These are phyloP conservation scores for Himalopsyche japonica DNA, from an alignment of 2,888 invertebrate genomes.

Conservation along the genomic window DNA sequence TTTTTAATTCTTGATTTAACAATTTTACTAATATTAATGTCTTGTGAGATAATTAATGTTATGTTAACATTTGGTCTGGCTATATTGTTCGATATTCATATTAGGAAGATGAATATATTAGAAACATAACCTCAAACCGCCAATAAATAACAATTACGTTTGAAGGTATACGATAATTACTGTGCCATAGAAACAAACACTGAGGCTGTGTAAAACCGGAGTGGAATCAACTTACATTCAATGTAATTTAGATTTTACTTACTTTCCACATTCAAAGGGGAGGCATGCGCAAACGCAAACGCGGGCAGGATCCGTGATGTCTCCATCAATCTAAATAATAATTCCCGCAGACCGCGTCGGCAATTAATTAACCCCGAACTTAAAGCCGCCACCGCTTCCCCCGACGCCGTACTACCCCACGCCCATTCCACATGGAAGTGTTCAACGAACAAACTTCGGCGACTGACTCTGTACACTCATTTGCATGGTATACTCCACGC, in stretches of 20 bases:
- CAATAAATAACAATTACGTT: neutral
- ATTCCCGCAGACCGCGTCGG: slow-evolving; percentile 36
- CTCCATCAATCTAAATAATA: slow-evolving; percentile 41
- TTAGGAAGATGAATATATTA: neutral
- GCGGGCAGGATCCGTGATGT: slow-evolving; percentile 26
- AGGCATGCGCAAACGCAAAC: slow-evolving; percentile 3
- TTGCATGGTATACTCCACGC: neutral
- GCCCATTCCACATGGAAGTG: neutral
- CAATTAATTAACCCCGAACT: slow-evolving; percentile 38
- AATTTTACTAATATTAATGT: too few relatives aligned
- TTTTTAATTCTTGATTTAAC: too few relatives aligned
- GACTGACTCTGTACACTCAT: neutral
- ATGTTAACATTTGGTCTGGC: too few relatives aligned
- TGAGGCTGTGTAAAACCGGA: neutral
- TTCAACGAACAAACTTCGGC: neutral
- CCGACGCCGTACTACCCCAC: neutral
- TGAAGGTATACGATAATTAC: neutral
- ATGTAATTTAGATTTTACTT: neutral
- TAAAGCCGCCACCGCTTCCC: slow-evolving; percentile 12
- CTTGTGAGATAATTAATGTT: too few relatives aligned
- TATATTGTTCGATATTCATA: neutral
- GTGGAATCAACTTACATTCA: neutral
- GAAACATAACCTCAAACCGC: neutral
- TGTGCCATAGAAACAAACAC: neutral
- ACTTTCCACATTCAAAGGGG: neutral